Evolutionary conservation across 1,140 invertebrate genomes (phyloP), one percentile per base, ranked within the genome.

Genomic region (Zophobas morio): DNA sequence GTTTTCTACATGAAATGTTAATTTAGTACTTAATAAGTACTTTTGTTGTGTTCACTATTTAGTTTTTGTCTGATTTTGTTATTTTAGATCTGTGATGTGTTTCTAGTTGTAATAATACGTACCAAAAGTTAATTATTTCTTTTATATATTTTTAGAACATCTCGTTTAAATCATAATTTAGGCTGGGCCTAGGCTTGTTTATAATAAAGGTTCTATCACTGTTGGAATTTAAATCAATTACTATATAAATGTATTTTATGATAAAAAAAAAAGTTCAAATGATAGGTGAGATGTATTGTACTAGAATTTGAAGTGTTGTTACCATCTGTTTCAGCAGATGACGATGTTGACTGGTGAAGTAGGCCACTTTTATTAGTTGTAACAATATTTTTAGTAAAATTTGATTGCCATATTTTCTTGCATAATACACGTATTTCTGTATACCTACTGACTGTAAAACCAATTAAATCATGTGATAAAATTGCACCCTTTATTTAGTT

Each of bases 211-310:
- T 74, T 78, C 57, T 78, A 70, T 78, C 40, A 71, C 73, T 78
- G 76, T 78, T 78, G 71, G 72, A 74, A 73, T 47, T 77, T 77
- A 37, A 73, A 73, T 57, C 53, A 77, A 77, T 77, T 76, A 66
- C 39, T 70, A 70, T 54, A 70, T 51, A 49, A 60, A 73, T 63
- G 56, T 77, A 77, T 77, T 71, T 54, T 56, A 57, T 33, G 33
- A 47, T 51, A 35, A 71, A 51, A 20, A 20, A 20, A 20, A 36
- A 46, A 56, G 40, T n/a, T 46, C 42, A 46, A 72, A 70, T 40
- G 56, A 34, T 56, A 56, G 46, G 70, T 39, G 70, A 42, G 49
- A 73, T 73, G 49, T 73, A n/a, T 73, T 20, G 49, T 54, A 51
- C 56, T 73, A 53, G 49, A 54, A 51, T 6, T 20, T 4, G n/a